Conservation (phyloP, 2,888 invertebrate genomes). For the Temnothorax unifasciatus region DNA sequence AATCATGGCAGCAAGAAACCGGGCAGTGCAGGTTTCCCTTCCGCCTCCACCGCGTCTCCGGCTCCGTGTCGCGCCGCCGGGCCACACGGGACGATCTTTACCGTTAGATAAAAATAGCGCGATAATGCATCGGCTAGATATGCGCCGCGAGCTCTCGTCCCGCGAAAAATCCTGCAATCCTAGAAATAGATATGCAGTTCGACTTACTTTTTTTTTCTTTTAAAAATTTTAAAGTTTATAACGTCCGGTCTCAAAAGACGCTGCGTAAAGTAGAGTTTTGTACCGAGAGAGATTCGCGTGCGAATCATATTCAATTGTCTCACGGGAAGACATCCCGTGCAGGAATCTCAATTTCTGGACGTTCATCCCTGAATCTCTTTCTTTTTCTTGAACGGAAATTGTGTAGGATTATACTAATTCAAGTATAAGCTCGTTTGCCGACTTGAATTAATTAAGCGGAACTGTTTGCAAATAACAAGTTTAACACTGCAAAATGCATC, state of each 20-base stretch:
- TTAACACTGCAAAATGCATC: neutral
- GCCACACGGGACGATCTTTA: slow-evolving; percentile 65
- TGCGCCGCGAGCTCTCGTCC: neutral
- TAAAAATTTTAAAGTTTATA: neutral
- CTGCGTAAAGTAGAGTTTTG: neutral
- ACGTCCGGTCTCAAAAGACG: neutral
- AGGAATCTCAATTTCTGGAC: neutral
- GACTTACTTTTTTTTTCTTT: neutral
- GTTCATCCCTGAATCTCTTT: neutral
- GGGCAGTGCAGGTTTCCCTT: slow-evolving; percentile 69
- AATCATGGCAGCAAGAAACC: slow-evolving; percentile 77
- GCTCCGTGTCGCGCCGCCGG: slow-evolving; percentile 38
- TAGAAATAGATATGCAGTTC: neutral
- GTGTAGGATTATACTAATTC: neutral
- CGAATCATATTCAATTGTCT: neutral
- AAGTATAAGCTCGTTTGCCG: neutral
- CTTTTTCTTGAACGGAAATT: neutral
- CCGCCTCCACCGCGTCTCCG: slow-evolving; percentile 62
- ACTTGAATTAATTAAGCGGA: neutral
- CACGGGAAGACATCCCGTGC: neutral
- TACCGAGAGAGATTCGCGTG: neutral
- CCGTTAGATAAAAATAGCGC: slow-evolving; percentile 68
- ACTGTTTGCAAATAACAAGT: neutral
- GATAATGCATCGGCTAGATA: slow-evolving; percentile 35
- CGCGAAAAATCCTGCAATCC: neutral